Evolutionary conservation across 2,113 vertebrate genomes (phyloP), one percentile per base, ranked within the genome.

Genomic region (Zapornia atra): DNA sequence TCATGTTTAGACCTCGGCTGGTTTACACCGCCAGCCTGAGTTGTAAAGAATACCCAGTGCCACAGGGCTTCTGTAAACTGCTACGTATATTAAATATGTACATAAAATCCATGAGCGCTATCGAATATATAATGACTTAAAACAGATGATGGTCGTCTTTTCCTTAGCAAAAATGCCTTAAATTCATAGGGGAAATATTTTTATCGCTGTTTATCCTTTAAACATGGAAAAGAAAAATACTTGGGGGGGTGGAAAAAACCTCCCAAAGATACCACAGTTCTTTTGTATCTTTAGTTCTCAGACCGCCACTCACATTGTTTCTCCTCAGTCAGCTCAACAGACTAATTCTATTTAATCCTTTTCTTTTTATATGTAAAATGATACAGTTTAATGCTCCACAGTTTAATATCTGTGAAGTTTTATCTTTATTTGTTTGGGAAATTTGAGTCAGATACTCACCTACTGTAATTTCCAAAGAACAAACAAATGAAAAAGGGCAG

Each of bases 381-480:
- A 96, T 95, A 96, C 96, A 96, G 93, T 97, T 98, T 96, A 97
- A 97, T 95, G 94, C 95, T 80, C 95, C 91, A 64, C 93, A 57
- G 57, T 97, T 96, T 96, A 94, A 96, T 97, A 97, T 95, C 95
- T 91, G 90, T 92, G 97, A 97, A 97, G 95, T 98, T 97, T 97
- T 98, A 97, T 98, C 97, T 98, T 94, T 97, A 97, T 98, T 98
- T 98, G 97, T 98, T 98, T 98, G 97, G 97, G 97, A 97, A 97
- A 97, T 97, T 98, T 97, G 97, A 94, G 95, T 71, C 92, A 96
- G 98, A 98, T 98, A 97, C 96, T 98, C 97, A 97, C 98, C 98
- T 98, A 96, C 93, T 97, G 96, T 97, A 98, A 98, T 98, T 98
- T 97, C 97, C 97, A 96, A 96, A 97, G 98, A 98, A 98, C 97